Evolutionary conservation across 1,140 invertebrate genomes (phyloP), one percentile per base, ranked within the genome.

Genomic region (Drosophila azteca): DNA sequence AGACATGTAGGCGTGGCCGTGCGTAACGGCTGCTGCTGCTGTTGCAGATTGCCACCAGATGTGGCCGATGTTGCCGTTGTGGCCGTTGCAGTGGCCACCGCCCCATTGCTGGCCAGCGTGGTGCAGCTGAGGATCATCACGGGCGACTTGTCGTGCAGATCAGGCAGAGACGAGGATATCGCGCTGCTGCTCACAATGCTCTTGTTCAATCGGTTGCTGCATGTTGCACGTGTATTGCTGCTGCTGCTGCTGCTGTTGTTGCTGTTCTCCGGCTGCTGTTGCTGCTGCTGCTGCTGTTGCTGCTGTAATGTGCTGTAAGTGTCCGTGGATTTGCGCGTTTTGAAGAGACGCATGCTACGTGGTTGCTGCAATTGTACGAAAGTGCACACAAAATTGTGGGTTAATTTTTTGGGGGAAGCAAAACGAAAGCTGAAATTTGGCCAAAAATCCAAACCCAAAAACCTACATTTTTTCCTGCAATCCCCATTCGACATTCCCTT

Each of bases 81-180:
- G 20, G 70, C 43, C 35, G 58, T 24, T 20, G 60, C 60, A 48
- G 64, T 55, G 39, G 69, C 59, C 26, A 61, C 49, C 35, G 73
- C 57, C 45, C 74, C 84, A 75, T 70, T 85, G 74, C 76, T 90
- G n/a, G 80, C 76, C 29, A 91, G 65, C 60, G 90, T 90, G 17
- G 90, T 91, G 63, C 90, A 91, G 61, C 90, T 91, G n/a, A 91
- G 75, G 31, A 91, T 91, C 90, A 91, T 91, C 55, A 91, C 90
- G 75, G 79, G 81, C 49, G 90, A 90, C 52, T 90, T 77, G 51
- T 91, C 79, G 62, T 90, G 87, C 52, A 91, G 58, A 90, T 91
- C 88, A 77, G 90, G 90, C 70, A 91, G 72, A 41, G 88, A 91
- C 11, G 90, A 90, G 24, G 84, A 91, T 62, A 88, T 91, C 15